Base-by-base conservation (phyloP, 2,888 invertebrate species). In the Aporophyla nigra region DNA sequence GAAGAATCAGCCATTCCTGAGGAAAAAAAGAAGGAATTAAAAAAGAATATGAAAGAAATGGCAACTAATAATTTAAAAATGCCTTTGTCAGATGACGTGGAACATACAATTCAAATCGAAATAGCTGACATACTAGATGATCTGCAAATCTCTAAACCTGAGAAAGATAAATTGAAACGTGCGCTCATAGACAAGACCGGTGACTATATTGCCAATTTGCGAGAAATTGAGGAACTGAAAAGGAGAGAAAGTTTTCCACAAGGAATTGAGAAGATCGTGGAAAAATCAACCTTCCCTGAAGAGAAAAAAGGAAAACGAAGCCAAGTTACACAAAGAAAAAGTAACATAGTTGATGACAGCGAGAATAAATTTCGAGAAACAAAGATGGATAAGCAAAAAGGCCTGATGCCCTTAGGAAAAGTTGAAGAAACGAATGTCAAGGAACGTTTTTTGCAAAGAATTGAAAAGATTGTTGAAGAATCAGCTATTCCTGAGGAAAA, bases 61-160 rank as follows among this genome's bases (percentile, higher is more conserved):
- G 19, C n/a, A 5, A 16, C 6, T n/a, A 33, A 62, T 33, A 33
- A 71, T n/a, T 24, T 62, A 7, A 7, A 24, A 40, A 19, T 19
- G 2, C 2, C 19, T 59, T 1, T 19, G 27, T 5, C n/a, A n/a
- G 27, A 19, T 59, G 59, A 59, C 5, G 27, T 27, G 5, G 5
- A 27, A 27, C 19, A 27, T 27, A 19, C 27, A 9, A 59, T 59
- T 10, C 27, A 27, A 19, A 27, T 27, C 2, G 59, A 27, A 5
- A 59, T 59, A 19, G 1, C 59, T 59, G 59, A 59, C 27, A 10
- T 58, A 6, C 21, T 73, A 5, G 24, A 73, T 0, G 49, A 59
- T 2, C 2, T 73, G 5, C 40, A 72, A 58, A 24, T 58, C 46
- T 58, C 73, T n/a, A n/a, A n/a, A n/a, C n/a, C n/a, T n/a, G n/a